Conservation (phyloP, 1,140 invertebrate species). For the Trialeurodes vaporariorum region DNA sequence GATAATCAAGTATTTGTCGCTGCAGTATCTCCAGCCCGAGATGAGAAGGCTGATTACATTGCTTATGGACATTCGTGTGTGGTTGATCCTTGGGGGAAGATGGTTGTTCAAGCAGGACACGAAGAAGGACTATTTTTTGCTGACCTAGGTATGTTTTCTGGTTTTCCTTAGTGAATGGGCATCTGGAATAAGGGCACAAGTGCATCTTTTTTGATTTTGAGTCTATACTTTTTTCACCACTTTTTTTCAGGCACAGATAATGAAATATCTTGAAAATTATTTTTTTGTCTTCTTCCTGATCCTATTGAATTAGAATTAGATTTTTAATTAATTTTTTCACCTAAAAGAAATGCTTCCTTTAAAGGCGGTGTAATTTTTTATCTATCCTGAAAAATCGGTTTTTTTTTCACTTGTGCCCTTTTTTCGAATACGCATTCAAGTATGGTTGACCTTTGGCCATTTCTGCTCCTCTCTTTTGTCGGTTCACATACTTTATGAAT, state of each 20-base stretch:
- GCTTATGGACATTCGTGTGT: slow-evolving; percentile 82
- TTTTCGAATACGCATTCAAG: too few relatives aligned
- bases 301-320: background rate
- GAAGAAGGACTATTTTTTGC: slow-evolving; percentile 57
- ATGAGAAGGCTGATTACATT: slow-evolving; percentile 56
- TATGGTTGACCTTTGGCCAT: too few relatives aligned
- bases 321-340: slow-evolving; percentile 11
- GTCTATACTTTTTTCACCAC: too few relatives aligned
- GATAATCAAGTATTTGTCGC: slow-evolving; percentile 78
- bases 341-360: slow-evolving; percentile 7
- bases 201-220: too few relatives aligned
- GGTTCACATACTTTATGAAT: too few relatives aligned
- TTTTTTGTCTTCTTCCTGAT: too few relatives aligned
- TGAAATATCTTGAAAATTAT: slow-evolving; percentile 8
- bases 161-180: slow-evolving; percentile 10
- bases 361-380: slow-evolving; percentile 5
- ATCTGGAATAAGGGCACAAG: too few relatives aligned
- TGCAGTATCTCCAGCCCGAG: slow-evolving; percentile 63
- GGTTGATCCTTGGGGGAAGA: slow-evolving; percentile 77
- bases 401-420: too few relatives aligned
- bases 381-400: too few relatives aligned
- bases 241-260: too few relatives aligned
- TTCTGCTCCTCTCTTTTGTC: too few relatives aligned
- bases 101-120: slow-evolving; percentile 54
- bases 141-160: slow-evolving; percentile 54